Evolutionary conservation across 2,888 invertebrate genomes (phyloP), one percentile per base, ranked within the genome.

Genomic region (Stictocephala bisonia): DNA sequence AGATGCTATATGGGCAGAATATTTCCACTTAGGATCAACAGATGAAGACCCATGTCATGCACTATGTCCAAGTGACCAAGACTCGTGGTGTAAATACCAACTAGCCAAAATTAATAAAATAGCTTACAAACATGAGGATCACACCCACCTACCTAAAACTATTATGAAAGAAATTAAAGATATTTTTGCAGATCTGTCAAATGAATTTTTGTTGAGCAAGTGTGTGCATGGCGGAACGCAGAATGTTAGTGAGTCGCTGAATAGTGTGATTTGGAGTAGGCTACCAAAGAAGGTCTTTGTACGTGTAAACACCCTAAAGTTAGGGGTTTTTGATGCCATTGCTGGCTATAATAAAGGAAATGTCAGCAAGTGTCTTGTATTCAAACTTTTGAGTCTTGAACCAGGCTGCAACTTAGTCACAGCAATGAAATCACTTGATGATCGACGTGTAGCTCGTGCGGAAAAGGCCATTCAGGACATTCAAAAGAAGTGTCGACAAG

Each of bases 1-100:
- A 56, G 75, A 74, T 53, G 79, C 75, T 6, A 73, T 81, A 51
- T 80, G 79, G 79, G 79, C 80, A 13, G 77, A 76, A 9, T 80
- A 73, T 60, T 76, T 72, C 31, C 80, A 80, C 48, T 75, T 77
- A 60, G 50, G 48, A 60, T 80, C 78, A 13, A 75, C 79, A 6
- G 77, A 80, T 40, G 75, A 77, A 64, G 74, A 78, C n/a, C 79
- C 77, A 18, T 69, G 74, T 24, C 79, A 80, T 68, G 60, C 75
- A 4, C 22, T 74, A 27, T 80, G 80, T 76, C 79, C 79, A 15
- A 50, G n/a, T n/a, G 60, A 48, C 50, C 79, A 75, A 44, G 27
- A 20, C 26, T 26, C 48, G 18, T 79, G 79, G 79, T 80, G 79
- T 40, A 78, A 76, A 27, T 80, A 75, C 67, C 67, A 73, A 6